Conservation (phyloP, 1,140 invertebrate genomes). For the Drosophila nigromelanica region DNA sequence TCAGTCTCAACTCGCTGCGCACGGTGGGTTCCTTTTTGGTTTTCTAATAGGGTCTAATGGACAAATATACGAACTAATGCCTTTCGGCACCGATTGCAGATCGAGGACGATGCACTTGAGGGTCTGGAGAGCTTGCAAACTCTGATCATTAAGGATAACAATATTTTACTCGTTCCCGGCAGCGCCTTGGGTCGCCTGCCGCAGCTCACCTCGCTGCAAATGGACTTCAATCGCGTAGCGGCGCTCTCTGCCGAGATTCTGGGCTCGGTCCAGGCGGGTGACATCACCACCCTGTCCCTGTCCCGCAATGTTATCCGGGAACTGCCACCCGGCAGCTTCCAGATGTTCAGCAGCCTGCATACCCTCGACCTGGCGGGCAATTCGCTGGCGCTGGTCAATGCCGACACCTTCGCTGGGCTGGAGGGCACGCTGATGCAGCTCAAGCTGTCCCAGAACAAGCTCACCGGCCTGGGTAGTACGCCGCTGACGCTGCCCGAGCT, state of each 20-base stretch:
- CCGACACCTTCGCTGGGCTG: constrained; percentile 90
- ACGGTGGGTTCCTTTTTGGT: constrained; percentile 86
- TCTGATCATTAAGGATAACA: constrained; percentile 94
- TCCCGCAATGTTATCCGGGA: constrained; percentile 94
- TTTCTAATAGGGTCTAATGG: too few species aligned
- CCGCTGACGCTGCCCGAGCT: constrained; percentile 88
- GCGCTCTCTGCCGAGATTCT: constrained; percentile 92
- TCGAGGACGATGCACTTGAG: constrained; percentile 93
- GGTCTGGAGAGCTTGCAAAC: constrained; percentile 91
- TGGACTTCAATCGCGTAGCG: constrained; percentile 94
- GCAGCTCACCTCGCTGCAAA: constrained; percentile 89
- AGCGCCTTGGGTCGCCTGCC: constrained; percentile 90
- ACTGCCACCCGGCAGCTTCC: constrained; percentile 91
- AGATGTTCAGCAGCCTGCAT: constrained; percentile 90
- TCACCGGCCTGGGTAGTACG: constrained; percentile 87
- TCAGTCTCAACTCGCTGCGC: constrained; percentile 93
- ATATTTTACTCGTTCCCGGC: constrained; percentile 92
- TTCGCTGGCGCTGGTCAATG: constrained; percentile 88
- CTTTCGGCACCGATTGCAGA: constrained; percentile 84
- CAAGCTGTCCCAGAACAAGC: constrained; percentile 90
- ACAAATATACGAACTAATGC: neutral
- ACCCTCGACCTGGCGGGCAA: constrained; percentile 92
- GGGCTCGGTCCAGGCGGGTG: constrained; percentile 85
- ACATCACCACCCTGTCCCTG: constrained; percentile 85
- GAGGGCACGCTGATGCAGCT: constrained; percentile 89